phyloP scores from a whole-genome alignment of 2,113 vertebrate species.

The Heterochromis multidens region DNA sequence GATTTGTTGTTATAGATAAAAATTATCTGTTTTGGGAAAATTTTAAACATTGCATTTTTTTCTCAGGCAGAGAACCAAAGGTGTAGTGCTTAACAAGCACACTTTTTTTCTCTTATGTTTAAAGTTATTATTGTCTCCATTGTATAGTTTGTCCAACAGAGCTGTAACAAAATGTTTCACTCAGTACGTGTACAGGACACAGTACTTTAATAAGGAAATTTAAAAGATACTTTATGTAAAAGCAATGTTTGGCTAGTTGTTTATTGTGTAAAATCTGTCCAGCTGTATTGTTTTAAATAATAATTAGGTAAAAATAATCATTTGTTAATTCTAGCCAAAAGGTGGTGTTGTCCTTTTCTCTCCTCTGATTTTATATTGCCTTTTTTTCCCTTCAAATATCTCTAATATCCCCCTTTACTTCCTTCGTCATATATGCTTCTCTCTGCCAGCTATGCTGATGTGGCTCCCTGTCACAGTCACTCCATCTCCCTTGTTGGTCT shows the following conservation, averaged over 20 bases:
- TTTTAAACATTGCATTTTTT: no score
- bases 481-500: slow-evolving; percentile 32
- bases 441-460: slow-evolving; percentile 49
- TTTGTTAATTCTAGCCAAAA: background rate
- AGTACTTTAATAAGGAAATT: background rate
- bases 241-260: background rate
- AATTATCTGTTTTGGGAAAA: no score
- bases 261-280: background rate
- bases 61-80: no score
- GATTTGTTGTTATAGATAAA: background rate
- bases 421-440: slow-evolving; percentile 28
- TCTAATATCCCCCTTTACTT: background rate
- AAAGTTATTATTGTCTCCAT: no score
- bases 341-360: background rate
- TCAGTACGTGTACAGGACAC: background rate
- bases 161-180: background rate
- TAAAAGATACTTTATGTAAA: background rate
- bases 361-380: background rate
- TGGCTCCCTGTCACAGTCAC: slow-evolving; percentile 43
- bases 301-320: background rate
- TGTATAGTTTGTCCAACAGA: background rate
- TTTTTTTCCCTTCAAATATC: background rate
- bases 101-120: background rate
- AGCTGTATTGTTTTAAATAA: background rate
- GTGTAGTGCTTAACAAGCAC: background rate